Conservation (phyloP, 2,888 invertebrate species). For the Cheilosia grossa region DNA sequence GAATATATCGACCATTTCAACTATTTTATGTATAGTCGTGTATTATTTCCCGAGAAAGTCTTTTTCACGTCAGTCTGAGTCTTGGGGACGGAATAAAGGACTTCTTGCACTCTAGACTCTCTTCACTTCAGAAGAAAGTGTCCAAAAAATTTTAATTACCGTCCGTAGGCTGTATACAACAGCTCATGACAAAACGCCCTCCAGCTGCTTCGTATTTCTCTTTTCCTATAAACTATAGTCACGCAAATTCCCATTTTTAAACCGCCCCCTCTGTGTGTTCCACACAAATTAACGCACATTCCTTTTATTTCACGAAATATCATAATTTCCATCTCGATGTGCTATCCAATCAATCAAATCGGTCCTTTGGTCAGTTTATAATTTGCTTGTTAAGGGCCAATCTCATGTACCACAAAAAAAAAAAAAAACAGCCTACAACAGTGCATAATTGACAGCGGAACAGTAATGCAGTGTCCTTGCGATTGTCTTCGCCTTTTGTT, state of each 20-base stretch:
- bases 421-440: constrained; percentile 24
- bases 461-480: constrained; percentile 42
- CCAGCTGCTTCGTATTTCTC: neutral
- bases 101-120: too few relatives aligned
- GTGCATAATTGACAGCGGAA: constrained; percentile 63
- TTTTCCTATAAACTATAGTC: neutral
- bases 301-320: constrained; percentile 14
- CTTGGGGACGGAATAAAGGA: too few relatives aligned
- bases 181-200: neutral
- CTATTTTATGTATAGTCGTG: too few relatives aligned
- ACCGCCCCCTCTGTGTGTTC: neutral
- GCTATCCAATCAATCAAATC: constrained; percentile 58
- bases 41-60: too few relatives aligned
- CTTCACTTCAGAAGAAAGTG: too few relatives aligned
- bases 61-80: too few relatives aligned
- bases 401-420: constrained; percentile 33
- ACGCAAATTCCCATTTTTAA: neutral
- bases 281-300: constrained; percentile 11
- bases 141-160: too few relatives aligned
- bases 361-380: constrained; percentile 57
- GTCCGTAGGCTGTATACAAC: too few relatives aligned
- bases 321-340: constrained; percentile 4
- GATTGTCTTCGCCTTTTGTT: constrained; percentile 46
- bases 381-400: constrained; percentile 49
- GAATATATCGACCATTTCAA: too few relatives aligned